phyloP scores from a whole-genome alignment of 2,113 vertebrate species.

The Cricetomys ansorgei region DNA sequence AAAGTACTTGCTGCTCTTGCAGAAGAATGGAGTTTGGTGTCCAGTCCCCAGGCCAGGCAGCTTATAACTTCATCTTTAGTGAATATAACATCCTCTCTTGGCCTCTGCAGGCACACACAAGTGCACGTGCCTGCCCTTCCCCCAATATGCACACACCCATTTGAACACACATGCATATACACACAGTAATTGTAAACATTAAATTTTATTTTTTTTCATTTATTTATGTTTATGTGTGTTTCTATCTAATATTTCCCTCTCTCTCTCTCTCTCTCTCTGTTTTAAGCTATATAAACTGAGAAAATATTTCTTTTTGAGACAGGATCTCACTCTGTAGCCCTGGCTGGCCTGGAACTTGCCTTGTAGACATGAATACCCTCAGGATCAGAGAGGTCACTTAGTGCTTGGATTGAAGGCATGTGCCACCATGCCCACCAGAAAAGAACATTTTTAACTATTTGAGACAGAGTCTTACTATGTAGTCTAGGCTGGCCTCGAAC shows the following conservation, averaged over 20 bases:
- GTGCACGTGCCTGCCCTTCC: background rate
- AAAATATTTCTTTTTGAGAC: background rate
- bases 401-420: background rate
- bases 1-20: too few species aligned
- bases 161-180: background rate
- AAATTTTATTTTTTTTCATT: background rate
- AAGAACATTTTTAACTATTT: background rate
- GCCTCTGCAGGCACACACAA: background rate
- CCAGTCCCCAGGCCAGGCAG: too few species aligned
- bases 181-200: background rate
- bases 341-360: background rate
- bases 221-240: too few species aligned
- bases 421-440: background rate
- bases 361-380: background rate
- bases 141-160: too few species aligned
- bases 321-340: background rate
- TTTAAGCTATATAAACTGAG: too few species aligned
- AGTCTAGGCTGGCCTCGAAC: too few species aligned
- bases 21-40: too few species aligned
- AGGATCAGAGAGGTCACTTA: background rate
- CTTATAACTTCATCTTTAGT: background rate
- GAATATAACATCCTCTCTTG: background rate
- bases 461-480: background rate
- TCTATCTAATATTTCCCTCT: too few species aligned
- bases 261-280: too few species aligned